A percentile compares a stretch with the other conserved stretches of the same genome.
phyloP scores from a whole-genome alignment of 1,140 invertebrate genomes.

The Aphelenchoides fujianensis region DNA sequence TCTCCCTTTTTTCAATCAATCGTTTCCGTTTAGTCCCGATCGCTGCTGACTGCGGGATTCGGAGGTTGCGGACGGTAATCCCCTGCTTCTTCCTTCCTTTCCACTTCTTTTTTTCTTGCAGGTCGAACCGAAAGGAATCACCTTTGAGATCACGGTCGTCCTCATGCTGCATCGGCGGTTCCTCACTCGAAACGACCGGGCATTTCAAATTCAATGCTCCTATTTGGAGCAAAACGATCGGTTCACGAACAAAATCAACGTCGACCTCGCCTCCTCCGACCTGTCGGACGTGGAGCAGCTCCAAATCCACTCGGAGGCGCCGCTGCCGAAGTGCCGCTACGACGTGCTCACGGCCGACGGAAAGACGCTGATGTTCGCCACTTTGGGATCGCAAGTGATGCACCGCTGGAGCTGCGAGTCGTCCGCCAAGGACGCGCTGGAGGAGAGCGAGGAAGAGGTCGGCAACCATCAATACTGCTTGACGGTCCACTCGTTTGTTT shows the following conservation, averaged over 20 bases:
- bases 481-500: slow-evolving; percentile 44
- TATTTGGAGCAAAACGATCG: slow-evolving; percentile 37
- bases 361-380: slow-evolving; percentile 32
- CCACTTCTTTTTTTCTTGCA: too few species aligned
- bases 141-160: slow-evolving; percentile 43
- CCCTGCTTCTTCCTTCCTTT: too few species aligned
- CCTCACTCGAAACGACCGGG: slow-evolving; percentile 42
- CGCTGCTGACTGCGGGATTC: slow-evolving; percentile 45
- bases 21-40: too few species aligned
- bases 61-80: slow-evolving; percentile 42
- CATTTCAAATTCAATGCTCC: slow-evolving; percentile 41
- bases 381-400: slow-evolving; percentile 31
- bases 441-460: slow-evolving; percentile 10
- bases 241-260: slow-evolving; percentile 37
- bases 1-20: too few species aligned
- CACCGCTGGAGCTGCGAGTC: slow-evolving; percentile 39
- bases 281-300: neutral
- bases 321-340: slow-evolving; percentile 38
- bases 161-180: slow-evolving; percentile 42
- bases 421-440: neutral
- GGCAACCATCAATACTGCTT: slow-evolving; percentile 33
- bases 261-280: neutral
- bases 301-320: neutral
- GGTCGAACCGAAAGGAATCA: slow-evolving; percentile 34
- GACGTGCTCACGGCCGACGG: slow-evolving; percentile 34